phyloP scores from a whole-genome alignment of 2,888 invertebrate species.

The Drosophila demipolita region DNA sequence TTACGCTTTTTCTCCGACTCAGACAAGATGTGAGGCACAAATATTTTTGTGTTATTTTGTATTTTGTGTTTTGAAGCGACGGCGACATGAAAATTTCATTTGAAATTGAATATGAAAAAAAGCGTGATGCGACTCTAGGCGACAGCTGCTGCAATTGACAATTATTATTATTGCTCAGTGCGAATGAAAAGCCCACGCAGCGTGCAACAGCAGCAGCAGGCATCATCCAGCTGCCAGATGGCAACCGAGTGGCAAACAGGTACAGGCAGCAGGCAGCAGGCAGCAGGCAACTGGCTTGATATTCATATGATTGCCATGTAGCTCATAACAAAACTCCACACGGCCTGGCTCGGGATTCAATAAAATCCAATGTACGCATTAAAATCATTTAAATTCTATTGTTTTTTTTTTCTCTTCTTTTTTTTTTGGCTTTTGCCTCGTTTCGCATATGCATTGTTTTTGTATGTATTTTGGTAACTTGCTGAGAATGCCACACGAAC shows the following conservation, averaged over 20 bases:
- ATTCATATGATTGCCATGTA: slow-evolving; percentile 67
- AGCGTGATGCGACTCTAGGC: slow-evolving; percentile 30
- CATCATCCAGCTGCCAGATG: slow-evolving; percentile 3
- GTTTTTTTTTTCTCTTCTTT: slow-evolving; percentile 50
- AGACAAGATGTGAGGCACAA: neutral
- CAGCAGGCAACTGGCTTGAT: slow-evolving; percentile 44
- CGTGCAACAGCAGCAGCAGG: slow-evolving; percentile 6
- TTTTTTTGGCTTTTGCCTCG: neutral
- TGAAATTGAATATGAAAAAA: slow-evolving; percentile 75
- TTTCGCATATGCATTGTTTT: slow-evolving; percentile 55
- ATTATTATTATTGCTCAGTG: slow-evolving; percentile 79
- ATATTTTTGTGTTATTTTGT: neutral
- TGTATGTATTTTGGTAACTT: slow-evolving; percentile 19
- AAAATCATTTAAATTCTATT: slow-evolving; percentile 83
- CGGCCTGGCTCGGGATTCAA: slow-evolving; percentile 57
- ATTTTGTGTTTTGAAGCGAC: slow-evolving; percentile 1
- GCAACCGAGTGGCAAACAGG: slow-evolving; percentile 5
- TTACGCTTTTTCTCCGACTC: neutral
- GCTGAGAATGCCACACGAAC: slow-evolving; percentile 16
- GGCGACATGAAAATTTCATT: slow-evolving; percentile 74
- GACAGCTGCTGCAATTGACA: slow-evolving; percentile 79
- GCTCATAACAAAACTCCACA: slow-evolving; percentile 63
- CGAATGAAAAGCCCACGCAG: slow-evolving; percentile 55
- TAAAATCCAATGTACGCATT: slow-evolving; percentile 81
- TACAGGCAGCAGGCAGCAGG: slow-evolving; percentile 15